A percentile compares a stretch with the other conserved stretches of the same genome.
phyloP scores from a whole-genome alignment of 2,113 vertebrate species.

The Silurus glanis region DNA sequence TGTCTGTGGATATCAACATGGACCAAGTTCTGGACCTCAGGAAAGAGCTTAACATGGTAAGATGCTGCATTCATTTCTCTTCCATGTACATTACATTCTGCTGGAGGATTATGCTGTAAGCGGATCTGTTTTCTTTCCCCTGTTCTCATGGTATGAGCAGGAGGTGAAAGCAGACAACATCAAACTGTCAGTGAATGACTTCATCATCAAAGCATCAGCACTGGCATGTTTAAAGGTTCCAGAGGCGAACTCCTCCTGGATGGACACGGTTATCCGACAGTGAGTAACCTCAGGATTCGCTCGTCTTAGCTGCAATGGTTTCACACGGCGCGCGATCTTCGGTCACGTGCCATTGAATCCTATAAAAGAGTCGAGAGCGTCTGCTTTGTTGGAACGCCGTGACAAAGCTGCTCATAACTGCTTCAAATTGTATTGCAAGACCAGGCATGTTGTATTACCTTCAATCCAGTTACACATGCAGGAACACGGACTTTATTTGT shows the following conservation, averaged over 20 bases:
- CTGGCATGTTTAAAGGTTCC: constrained; percentile 95
- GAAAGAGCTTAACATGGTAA: constrained; percentile 91
- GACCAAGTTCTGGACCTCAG: constrained; percentile 87
- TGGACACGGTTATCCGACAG: constrained; percentile 97
- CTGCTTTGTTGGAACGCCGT: background rate
- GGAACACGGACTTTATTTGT: background rate
- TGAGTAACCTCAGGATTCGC: constrained; percentile 72
- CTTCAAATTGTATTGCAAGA: background rate
- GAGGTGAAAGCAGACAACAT: constrained; percentile 82
- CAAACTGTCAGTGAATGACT: constrained; percentile 97
- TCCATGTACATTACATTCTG: background rate
- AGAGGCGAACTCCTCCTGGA: constrained; percentile 96
- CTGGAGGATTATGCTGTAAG: background rate
- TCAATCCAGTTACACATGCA: background rate
- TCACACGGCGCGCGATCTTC: background rate
- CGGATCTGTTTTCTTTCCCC: background rate
- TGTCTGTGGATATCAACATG: constrained; percentile 95
- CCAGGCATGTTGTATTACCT: background rate
- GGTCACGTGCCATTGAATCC: background rate
- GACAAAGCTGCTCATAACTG: background rate
- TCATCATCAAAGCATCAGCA: constrained; percentile 95
- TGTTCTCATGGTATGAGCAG: constrained; percentile 64
- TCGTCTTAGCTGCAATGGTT: background rate
- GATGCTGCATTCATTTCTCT: constrained; percentile 7
- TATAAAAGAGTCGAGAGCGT: background rate